Evolutionary conservation across 2,797 vertebrate species (phyloP).

Genomic region (Petrocephalus schoutedeni): DNA sequence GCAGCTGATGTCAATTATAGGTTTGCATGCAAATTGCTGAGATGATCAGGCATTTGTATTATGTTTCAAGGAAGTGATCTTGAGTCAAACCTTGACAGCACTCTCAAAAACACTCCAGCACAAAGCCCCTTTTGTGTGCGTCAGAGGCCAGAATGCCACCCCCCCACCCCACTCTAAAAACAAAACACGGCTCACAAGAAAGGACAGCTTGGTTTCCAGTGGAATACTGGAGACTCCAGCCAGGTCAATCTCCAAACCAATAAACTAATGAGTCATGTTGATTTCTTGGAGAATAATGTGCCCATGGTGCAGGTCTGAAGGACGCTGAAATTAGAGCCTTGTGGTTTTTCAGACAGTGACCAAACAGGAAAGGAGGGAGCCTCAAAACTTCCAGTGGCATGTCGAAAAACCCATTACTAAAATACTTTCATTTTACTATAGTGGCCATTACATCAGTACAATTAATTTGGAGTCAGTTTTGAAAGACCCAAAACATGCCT

Average conservation of each 20-base stretch:
- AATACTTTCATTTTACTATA: neutral
- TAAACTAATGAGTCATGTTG: neutral
- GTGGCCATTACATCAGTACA: neutral
- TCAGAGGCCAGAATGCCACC: neutral
- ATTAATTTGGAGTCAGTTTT: neutral
- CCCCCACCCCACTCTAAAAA: neutral
- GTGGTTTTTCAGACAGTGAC: neutral
- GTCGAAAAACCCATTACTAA: neutral
- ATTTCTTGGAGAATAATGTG: constrained; percentile 18
- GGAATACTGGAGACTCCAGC: constrained; percentile 14
- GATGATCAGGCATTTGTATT: constrained; percentile 31
- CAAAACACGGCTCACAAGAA: neutral
- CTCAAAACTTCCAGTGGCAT: neutral
- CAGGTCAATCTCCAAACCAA: constrained; percentile 16
- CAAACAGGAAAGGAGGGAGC: constrained; percentile 23
- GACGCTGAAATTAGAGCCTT: neutral
- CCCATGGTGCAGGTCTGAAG: neutral
- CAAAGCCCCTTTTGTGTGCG: constrained; percentile 10
- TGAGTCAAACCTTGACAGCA: neutral
- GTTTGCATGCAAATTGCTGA: constrained; percentile 25
- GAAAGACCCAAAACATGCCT: neutral
- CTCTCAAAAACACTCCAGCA: neutral
- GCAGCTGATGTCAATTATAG: constrained; percentile 37
- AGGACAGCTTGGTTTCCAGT: constrained; percentile 29
- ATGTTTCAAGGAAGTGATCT: constrained; percentile 29